phyloP scores from a whole-genome alignment of 2,888 invertebrate genomes.

The Bellardia pandia region DNA sequence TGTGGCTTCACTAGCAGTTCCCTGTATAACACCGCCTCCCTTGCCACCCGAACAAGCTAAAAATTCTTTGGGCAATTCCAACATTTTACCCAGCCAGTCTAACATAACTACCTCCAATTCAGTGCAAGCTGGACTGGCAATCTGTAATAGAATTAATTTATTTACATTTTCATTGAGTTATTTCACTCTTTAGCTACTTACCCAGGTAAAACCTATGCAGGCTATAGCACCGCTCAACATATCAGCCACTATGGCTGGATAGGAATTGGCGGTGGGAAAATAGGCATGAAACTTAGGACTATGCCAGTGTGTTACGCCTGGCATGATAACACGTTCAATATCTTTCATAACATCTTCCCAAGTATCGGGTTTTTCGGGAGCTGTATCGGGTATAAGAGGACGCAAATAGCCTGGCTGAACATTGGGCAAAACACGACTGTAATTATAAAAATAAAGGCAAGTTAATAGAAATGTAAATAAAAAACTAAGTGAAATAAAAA shows the following conservation, averaged over 20 bases:
- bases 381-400: conserved; percentile 92
- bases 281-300: conserved; percentile 98
- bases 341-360: conserved; percentile 97
- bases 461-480: no score
- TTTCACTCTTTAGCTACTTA: conserved; percentile 84
- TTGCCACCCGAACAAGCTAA: conserved; percentile 92
- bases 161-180: neutral
- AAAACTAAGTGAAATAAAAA: no score
- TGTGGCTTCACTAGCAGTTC: conserved; percentile 97
- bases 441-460: conserved; percentile 75
- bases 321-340: conserved; percentile 97
- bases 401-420: conserved; percentile 97
- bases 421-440: conserved; percentile 93
- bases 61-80: conserved; percentile 93
- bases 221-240: conserved; percentile 97
- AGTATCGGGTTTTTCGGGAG: conserved; percentile 93
- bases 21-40: conserved; percentile 95
- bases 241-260: conserved; percentile 96
- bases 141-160: conserved; percentile 85
- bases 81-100: conserved; percentile 97
- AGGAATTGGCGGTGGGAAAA: conserved; percentile 96
- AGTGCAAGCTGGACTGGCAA: conserved; percentile 97
- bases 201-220: conserved; percentile 98
- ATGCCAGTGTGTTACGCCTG: conserved; percentile 99
- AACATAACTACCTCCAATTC: conserved; percentile 97